Evolutionary conservation across 2,113 vertebrate genomes (phyloP).

Genomic region (Anoura caudifer): DNA sequence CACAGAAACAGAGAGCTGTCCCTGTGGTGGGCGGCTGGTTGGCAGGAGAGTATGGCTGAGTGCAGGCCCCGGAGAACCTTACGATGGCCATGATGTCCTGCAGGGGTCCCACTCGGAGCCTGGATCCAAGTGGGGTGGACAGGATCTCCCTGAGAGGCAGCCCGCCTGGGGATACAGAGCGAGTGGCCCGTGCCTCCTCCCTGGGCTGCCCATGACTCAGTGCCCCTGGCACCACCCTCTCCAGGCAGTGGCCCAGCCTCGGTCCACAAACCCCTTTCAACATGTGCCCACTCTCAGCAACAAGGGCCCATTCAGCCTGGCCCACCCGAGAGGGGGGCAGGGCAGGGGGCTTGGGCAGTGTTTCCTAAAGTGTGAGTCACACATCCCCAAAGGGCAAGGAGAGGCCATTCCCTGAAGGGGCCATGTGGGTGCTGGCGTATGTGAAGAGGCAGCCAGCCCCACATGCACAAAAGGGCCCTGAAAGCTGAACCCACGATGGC

Average conservation of each 20-base stretch:
- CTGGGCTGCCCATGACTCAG: not conserved
- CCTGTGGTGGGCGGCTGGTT: too few relatives aligned
- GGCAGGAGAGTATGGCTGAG: too few relatives aligned
- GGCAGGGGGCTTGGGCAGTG: not conserved
- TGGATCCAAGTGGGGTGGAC: fast-evolving
- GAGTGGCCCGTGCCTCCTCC: not conserved
- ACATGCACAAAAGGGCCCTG: fast-evolving
- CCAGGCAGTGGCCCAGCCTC: not conserved
- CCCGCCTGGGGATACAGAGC: fast-evolving
- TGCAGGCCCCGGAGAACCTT: not conserved
- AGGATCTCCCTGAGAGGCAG: too few relatives aligned
- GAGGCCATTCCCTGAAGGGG: not conserved
- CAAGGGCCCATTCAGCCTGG: not conserved
- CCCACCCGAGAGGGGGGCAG: fast-evolving
- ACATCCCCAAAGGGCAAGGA: not conserved
- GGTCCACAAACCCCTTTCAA: constrained; percentile 4
- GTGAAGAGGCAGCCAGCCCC: not conserved
- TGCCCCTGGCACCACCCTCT: not conserved
- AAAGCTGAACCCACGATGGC: not conserved
- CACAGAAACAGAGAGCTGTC: too few relatives aligned
- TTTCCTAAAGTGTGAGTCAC: not conserved
- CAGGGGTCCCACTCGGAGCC: not conserved
- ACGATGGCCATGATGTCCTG: fast-evolving
- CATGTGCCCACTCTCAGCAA: not conserved
- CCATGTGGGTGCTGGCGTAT: not conserved